Conservation (phyloP, 1,140 invertebrate species). For the Zaprionus ghesquierei region DNA sequence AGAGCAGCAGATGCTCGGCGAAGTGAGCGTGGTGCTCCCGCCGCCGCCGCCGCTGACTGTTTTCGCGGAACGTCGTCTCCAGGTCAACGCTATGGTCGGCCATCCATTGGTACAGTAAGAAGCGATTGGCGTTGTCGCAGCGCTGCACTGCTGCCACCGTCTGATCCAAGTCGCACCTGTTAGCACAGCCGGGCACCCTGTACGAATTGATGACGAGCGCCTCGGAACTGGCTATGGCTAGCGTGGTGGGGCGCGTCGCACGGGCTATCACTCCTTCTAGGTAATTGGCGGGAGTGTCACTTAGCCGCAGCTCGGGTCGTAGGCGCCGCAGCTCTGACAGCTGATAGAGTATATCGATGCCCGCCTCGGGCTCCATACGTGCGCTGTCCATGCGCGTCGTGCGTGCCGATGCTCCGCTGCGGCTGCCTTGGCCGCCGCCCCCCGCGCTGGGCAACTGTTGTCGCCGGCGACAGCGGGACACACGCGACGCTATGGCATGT, state of each 20-base stretch:
- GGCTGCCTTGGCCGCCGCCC: neutral
- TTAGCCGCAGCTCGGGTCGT: conserved; percentile 9
- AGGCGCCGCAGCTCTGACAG: conserved; percentile 30
- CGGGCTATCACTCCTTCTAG: conserved; percentile 8
- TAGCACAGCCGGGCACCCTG: neutral
- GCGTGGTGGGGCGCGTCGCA: neutral
- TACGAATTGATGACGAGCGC: neutral
- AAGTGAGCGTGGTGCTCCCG: conserved; percentile 36
- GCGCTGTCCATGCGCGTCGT: neutral
- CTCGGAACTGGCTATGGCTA: conserved; percentile 9
- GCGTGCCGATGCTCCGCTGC: neutral
- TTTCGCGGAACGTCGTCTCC: neutral
- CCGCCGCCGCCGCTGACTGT: neutral
- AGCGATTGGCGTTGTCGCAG: conserved; percentile 17
- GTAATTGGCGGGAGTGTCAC: conserved; percentile 5
- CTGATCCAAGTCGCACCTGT: neutral
- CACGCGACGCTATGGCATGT: conserved; percentile 5
- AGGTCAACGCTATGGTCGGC: conserved; percentile 6
- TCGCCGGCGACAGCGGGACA: conserved; percentile 29
- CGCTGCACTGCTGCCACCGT: neutral
- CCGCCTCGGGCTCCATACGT: conserved; percentile 19
- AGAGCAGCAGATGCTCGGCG: conserved; percentile 55
- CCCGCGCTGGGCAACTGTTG: neutral
- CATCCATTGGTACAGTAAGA: conserved; percentile 39
- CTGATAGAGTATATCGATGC: conserved; percentile 37